phyloP scores from a whole-genome alignment of 2,888 invertebrate genomes.

The Cheilosia grossa region DNA sequence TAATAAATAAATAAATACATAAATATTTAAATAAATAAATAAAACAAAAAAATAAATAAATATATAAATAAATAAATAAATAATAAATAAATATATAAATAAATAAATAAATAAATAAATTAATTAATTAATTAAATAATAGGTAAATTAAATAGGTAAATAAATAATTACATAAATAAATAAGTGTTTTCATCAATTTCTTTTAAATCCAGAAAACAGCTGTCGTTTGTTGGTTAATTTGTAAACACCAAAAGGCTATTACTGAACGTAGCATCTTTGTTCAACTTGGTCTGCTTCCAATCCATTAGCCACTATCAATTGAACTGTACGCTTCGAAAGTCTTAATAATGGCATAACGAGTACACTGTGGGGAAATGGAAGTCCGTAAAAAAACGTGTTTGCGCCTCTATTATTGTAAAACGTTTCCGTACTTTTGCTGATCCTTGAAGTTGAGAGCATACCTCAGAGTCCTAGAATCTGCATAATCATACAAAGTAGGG shows the following conservation, averaged over 20 bases:
- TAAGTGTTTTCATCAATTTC: too few species aligned
- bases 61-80: too few species aligned
- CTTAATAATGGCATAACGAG: background rate
- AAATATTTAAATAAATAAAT: too few species aligned
- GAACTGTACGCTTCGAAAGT: background rate
- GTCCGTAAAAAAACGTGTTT: constrained; percentile 23
- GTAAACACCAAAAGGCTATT: background rate
- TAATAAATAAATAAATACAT: too few species aligned
- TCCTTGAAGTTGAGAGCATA: constrained; percentile 7
- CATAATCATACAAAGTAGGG: constrained; percentile 13
- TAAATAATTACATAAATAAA: too few species aligned
- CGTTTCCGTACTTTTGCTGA: constrained; percentile 16
- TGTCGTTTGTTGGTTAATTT: too few species aligned
- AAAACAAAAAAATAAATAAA: too few species aligned
- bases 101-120: too few species aligned
- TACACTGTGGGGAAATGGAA: background rate
- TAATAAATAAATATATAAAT: too few species aligned
- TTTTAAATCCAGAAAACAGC: too few species aligned
- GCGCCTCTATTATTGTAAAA: constrained; percentile 24
- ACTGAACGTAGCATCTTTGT: background rate
- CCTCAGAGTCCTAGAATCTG: constrained; percentile 11
- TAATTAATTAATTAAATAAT: too few species aligned
- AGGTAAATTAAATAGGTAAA: too few species aligned
- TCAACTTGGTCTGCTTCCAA: background rate
- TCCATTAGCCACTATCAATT: background rate